Percentiles rank a stretch among this genome's conserved stretches.
Evolutionary conservation across 2,797 vertebrate genomes (phyloP).

Genomic region (Bradypus variegatus): DNA sequence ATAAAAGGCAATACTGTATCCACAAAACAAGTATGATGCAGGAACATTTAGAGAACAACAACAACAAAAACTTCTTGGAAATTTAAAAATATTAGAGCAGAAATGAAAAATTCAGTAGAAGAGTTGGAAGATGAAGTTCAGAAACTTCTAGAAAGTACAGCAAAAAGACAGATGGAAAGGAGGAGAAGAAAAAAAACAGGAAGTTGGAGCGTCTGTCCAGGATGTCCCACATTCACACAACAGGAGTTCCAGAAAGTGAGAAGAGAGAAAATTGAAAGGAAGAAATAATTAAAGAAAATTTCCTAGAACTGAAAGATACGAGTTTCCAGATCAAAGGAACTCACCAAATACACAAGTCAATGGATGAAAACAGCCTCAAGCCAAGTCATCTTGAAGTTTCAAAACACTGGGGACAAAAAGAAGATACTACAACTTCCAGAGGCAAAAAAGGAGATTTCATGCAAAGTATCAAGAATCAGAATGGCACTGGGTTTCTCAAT

Average conservation of each 20-base stretch:
- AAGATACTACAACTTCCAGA: neutral
- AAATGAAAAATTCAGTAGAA: neutral
- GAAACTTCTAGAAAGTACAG: neutral
- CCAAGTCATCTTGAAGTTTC: neutral
- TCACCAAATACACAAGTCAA: neutral
- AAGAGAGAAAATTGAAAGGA: neutral
- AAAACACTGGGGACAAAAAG: neutral
- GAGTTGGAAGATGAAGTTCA: neutral
- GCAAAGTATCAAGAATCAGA: neutral
- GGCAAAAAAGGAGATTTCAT: neutral
- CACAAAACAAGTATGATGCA: neutral
- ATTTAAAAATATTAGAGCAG: neutral
- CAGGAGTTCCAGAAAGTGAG: neutral
- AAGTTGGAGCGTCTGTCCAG: neutral
- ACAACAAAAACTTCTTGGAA: neutral
- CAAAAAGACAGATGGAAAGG: neutral
- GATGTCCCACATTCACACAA: neutral
- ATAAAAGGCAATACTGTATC: neutral
- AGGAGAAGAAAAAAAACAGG: neutral
- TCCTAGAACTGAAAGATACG: neutral
- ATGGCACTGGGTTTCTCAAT: neutral
- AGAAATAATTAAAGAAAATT: conserved; percentile 1
- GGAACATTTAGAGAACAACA: neutral
- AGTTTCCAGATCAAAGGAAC: neutral
- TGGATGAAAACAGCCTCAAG: neutral